Base-by-base conservation (phyloP, 2,888 invertebrate genomes). In the Oligia strigilis region DNA sequence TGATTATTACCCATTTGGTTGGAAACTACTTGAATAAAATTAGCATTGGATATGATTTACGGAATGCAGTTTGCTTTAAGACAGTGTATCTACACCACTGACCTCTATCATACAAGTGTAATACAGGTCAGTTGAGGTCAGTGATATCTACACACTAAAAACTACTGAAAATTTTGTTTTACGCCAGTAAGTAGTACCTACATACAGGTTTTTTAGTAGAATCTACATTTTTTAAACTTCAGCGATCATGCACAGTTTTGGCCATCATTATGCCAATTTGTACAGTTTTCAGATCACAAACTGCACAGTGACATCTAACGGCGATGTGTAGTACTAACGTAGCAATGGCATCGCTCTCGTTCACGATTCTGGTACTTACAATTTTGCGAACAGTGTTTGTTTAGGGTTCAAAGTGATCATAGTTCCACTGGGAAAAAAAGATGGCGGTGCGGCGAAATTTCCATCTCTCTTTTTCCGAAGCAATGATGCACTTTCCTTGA, bases 1-100 rank as follows among this genome's bases (percentile, higher is more conserved):
- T 86, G 85, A 86, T 88, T 80, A 87, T 86, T 84, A 88, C 81
- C 85, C 90, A 92, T 87, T 92, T 90, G 89, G 79, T 88, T 90
- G 92, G 92, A 93, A 93, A 90, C 80, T 86, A 91, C 91, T 93
- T 92, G 93, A 94, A 93, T 92, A 85, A 90, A 91, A 95, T 94
- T 95, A 91, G 91, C 94, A 93, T 93, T 87, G 5, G n/a, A 40
- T 69, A 87, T 89, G 79, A 83, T 76, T 84, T 82, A 81, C 78
- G 81, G 82, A 78, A 79, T 71, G 58, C 70, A 74, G 80, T 75
- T 36, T 43, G 14, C 6, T 17, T 3, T 64, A 43, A 36, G 13
- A 60, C 13, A 29, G 4, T 49, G 14, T 17, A 3, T 29, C 29
- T 29, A 29, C 29, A 29, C 29, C 29, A 29, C 29, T 29, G 29